Conservation (phyloP, 2,888 invertebrate species). For the Crocallis elinguaria region DNA sequence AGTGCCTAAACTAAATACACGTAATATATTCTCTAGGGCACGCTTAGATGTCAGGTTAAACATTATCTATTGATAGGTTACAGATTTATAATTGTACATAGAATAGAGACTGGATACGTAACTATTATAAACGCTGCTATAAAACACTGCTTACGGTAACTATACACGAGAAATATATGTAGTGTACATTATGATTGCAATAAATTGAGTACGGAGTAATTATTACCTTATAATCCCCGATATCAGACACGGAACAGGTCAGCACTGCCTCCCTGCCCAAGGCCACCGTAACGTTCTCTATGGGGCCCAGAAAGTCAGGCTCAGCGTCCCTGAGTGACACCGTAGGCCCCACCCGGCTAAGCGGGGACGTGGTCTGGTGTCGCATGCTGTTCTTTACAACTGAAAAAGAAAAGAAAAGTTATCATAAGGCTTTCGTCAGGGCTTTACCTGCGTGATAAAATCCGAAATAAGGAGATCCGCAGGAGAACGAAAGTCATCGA, state of each 20-base stretch:
- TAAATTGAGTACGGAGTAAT: too few relatives aligned
- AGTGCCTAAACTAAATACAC: constrained; percentile 1
- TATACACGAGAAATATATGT: too few relatives aligned
- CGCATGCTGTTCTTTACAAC: constrained; percentile 74
- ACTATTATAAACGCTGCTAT: too few relatives aligned
- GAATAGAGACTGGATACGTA: too few relatives aligned
- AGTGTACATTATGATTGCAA: too few relatives aligned
- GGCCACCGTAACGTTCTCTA: constrained; percentile 90
- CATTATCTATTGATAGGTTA: not conserved
- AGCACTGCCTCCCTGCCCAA: constrained; percentile 90
- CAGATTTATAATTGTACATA: not conserved
- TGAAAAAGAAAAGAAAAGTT: constrained; percentile 47
- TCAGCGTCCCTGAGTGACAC: constrained; percentile 74
- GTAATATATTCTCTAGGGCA: constrained; percentile 1
- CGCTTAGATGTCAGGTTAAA: not conserved
- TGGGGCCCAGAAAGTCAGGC: constrained; percentile 88
- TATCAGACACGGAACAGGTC: constrained; percentile 89
- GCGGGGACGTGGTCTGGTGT: constrained; percentile 70
- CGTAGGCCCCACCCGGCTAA: constrained; percentile 70
- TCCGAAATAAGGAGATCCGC: too few relatives aligned
- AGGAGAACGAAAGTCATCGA: too few relatives aligned
- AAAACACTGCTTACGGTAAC: too few relatives aligned
- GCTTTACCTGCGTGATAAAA: too few relatives aligned
- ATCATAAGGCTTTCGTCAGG: too few relatives aligned
- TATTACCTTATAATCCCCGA: constrained; percentile 90